These are phyloP conservation scores for Axis porcinus DNA, from an alignment of 2,113 vertebrate species.

Conservation along the genomic window DNA sequence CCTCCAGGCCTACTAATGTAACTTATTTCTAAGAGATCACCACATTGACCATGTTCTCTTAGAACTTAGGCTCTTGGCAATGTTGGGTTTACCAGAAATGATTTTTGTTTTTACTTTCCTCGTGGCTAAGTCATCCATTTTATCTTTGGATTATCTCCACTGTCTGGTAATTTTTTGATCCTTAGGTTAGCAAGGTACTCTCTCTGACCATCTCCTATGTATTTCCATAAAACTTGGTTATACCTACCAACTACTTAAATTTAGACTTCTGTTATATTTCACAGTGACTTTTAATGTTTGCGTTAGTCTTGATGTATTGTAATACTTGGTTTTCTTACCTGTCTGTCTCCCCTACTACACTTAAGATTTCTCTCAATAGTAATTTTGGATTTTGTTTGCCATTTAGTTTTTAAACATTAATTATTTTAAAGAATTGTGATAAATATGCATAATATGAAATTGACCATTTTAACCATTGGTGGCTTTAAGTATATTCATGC, in stretches of 20 bases:
- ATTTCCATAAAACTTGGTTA: not conserved
- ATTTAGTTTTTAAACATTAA: not conserved
- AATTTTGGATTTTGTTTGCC: not conserved
- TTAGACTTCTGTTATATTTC: conserved; percentile 23
- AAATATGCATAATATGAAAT: not conserved
- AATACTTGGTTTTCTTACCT: not conserved
- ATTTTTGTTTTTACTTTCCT: not conserved
- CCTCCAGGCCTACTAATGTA: not conserved
- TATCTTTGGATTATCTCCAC: not conserved
- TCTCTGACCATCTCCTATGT: not conserved
- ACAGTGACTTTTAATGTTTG: not conserved
- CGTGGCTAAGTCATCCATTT: not conserved
- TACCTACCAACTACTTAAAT: not conserved
- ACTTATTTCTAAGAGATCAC: conserved; percentile 6
- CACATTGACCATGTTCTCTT: not conserved
- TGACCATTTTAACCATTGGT: not conserved
- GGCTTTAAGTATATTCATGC: not conserved
- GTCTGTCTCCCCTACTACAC: not conserved
- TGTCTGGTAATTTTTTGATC: not conserved
- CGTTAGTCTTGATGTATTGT: not conserved
- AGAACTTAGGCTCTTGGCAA: not conserved
- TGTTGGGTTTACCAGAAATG: not conserved
- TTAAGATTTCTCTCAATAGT: not conserved
- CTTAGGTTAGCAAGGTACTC: not conserved
- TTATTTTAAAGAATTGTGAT: not conserved